These are phyloP conservation scores for Pseudolycoriella hygida DNA, from an alignment of 2,888 invertebrate species.

Conservation along the genomic window DNA sequence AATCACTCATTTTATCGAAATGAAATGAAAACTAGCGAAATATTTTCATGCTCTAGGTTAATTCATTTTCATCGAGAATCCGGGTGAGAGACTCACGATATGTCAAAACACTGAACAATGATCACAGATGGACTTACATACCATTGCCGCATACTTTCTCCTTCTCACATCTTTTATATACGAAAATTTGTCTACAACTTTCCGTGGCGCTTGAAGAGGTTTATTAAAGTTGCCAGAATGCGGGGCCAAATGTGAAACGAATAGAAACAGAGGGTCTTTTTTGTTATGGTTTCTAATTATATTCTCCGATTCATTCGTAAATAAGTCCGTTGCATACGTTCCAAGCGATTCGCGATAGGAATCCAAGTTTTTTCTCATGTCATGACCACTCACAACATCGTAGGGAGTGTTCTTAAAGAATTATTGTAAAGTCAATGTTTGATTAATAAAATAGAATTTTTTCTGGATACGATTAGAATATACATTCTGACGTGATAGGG, in stretches of 20 bases:
- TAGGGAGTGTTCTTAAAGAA: too few species aligned
- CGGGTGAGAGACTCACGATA: too few species aligned
- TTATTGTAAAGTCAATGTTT: too few species aligned
- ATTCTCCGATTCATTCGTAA: conserved; percentile 43
- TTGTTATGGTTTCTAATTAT: conserved; percentile 40
- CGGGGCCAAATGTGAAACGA: conserved; percentile 61
- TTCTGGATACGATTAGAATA: too few species aligned
- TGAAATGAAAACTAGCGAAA: too few species aligned
- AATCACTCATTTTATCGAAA: too few species aligned
- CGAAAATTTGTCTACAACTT: conserved; percentile 45
- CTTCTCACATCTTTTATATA: conserved; percentile 48
- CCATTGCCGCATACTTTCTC: conserved; percentile 60
- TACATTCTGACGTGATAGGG: too few species aligned
- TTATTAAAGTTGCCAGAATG: conserved; percentile 58
- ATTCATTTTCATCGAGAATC: too few species aligned
- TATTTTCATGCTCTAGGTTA: too few species aligned
- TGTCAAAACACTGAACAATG: too few species aligned
- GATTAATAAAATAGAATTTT: too few species aligned
- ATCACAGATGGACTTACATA: conserved; percentile 21
- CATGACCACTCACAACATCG: conserved; percentile 32
- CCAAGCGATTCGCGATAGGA: conserved; percentile 35
- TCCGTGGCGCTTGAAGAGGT: conserved; percentile 50
- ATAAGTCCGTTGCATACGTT: conserved; percentile 13
- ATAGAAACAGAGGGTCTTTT: conserved; percentile 52
- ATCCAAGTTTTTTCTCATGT: conserved; percentile 33